These are phyloP conservation scores for Myotis brandtii DNA, from an alignment of 2,113 vertebrate species.

Conservation along the genomic window DNA sequence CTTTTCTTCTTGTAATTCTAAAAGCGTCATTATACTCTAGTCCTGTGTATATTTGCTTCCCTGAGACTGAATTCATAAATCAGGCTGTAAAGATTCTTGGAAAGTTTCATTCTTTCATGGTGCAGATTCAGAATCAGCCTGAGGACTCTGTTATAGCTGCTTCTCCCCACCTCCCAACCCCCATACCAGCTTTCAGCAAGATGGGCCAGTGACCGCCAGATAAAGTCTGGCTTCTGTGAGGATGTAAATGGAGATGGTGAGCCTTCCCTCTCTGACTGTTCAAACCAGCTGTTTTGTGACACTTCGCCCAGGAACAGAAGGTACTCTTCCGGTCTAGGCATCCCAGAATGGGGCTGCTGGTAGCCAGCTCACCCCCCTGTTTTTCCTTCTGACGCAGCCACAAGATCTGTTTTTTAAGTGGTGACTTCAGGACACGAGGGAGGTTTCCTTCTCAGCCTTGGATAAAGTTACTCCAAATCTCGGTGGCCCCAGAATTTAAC, in stretches of 20 bases:
- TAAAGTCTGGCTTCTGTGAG: background rate
- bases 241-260: background rate
- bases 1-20: background rate
- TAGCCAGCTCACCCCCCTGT: background rate
- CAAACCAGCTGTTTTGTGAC: slow-evolving; percentile 3
- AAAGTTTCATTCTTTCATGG: background rate
- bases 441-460: background rate
- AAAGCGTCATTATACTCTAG: background rate
- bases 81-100: background rate
- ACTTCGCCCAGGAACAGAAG: background rate
- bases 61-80: background rate
- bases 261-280: background rate
- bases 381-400: background rate
- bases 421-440: background rate
- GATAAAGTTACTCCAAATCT: background rate
- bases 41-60: slow-evolving; percentile 19
- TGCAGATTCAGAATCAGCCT: background rate
- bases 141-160: background rate
- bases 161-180: accelerated
- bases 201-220: background rate
- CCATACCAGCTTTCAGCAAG: background rate
- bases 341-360: background rate
- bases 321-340: background rate
- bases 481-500: background rate
- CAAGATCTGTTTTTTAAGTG: background rate